phyloP scores from a whole-genome alignment of 2,797 vertebrate genomes.

The Poecilia wingei region DNA sequence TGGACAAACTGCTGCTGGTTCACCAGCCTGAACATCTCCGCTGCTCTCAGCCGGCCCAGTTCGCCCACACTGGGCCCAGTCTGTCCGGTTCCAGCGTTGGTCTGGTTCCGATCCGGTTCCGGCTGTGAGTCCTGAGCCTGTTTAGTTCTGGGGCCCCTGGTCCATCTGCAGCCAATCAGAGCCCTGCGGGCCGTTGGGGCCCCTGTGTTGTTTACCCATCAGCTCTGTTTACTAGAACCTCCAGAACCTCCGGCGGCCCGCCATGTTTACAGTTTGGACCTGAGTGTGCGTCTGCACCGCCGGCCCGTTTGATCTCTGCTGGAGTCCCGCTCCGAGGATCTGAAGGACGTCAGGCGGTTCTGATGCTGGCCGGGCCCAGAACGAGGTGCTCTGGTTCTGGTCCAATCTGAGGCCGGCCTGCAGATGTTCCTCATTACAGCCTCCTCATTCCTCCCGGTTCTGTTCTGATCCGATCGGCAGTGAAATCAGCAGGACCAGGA shows the following conservation, averaged over 20 bases:
- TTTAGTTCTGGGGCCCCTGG: background rate
- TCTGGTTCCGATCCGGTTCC: too few species aligned
- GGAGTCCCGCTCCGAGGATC: background rate
- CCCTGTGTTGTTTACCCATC: background rate
- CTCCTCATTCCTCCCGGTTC: background rate
- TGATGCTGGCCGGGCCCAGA: background rate
- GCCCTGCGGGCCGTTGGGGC: too few species aligned
- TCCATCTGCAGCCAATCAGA: slow-evolving; percentile 55
- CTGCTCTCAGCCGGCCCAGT: background rate
- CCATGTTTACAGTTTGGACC: background rate
- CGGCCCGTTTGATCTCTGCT: slow-evolving; percentile 21
- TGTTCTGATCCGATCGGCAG: background rate
- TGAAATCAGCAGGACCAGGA: background rate
- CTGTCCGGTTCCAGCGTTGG: too few species aligned
- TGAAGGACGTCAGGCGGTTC: background rate
- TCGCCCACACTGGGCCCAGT: too few species aligned
- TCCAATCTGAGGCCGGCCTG: background rate
- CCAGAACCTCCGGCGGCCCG: background rate
- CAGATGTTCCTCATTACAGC: background rate
- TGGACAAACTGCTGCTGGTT: background rate
- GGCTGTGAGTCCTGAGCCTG: too few species aligned
- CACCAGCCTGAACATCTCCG: background rate
- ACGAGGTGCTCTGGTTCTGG: background rate
- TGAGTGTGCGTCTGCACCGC: background rate
- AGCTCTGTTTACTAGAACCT: slow-evolving; percentile 15